A percentile compares a stretch with the other conserved stretches of the same genome.
Conservation (phyloP, 2,888 invertebrate genomes). For the Cataglyphis altisquamis region DNA sequence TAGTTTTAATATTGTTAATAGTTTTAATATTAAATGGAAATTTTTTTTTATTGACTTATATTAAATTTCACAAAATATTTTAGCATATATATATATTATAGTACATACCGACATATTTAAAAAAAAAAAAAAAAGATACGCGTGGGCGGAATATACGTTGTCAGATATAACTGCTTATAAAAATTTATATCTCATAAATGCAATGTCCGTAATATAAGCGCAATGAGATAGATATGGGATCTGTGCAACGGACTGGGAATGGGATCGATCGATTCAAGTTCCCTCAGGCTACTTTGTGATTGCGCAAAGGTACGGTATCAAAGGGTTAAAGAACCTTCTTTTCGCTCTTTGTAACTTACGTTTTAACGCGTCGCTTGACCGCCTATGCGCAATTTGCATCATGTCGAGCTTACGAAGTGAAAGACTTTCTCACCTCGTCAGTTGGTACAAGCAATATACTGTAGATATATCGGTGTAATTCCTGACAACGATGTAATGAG, state of each 20-base stretch:
- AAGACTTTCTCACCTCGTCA: neutral
- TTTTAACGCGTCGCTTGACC: slow-evolving; percentile 29
- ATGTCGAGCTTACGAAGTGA: neutral
- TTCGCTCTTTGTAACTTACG: slow-evolving; percentile 14
- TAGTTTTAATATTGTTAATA: neutral
- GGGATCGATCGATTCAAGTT: neutral
- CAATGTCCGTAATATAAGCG: neutral
- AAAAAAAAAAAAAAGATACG: neutral
- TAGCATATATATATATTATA: neutral
- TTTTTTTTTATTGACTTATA: neutral
- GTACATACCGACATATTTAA: neutral
- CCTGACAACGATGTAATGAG: slow-evolving; percentile 9
- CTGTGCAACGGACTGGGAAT: neutral
- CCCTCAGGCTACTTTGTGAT: slow-evolving; percentile 15
- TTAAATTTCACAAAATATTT: neutral
- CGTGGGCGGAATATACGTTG: neutral
- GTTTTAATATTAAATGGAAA: neutral
- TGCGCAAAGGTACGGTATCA: slow-evolving; percentile 14
- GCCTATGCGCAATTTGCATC: neutral
- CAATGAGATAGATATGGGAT: slow-evolving; percentile 1
- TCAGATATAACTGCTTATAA: neutral
- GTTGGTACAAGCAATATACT: neutral
- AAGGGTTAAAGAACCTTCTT: slow-evolving; percentile 26
- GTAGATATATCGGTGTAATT: slow-evolving; percentile 18
- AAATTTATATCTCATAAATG: slow-evolving; percentile 19